Conservation (phyloP, 2,888 invertebrate genomes). For the Hetaerina titia region DNA sequence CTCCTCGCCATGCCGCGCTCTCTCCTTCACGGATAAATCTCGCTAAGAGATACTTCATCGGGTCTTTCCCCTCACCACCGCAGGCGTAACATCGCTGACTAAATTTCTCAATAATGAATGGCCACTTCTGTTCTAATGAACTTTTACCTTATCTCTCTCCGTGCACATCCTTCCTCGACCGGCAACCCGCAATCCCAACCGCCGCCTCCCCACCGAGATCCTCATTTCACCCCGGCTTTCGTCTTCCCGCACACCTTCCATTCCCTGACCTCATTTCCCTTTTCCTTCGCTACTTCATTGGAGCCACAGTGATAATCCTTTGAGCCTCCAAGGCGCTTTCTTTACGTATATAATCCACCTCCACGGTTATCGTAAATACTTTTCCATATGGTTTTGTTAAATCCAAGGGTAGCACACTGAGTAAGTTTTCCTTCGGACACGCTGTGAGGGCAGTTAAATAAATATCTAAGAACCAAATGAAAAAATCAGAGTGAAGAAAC, state of each 20-base stretch:
- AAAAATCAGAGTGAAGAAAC: not conserved
- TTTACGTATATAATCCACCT: not conserved
- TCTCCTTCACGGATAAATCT: not conserved
- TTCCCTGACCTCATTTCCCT: not conserved
- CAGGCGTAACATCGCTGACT: not conserved
- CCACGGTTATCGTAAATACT: not conserved
- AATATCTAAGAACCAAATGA: not conserved
- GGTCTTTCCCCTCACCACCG: not conserved
- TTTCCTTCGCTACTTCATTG: not conserved
- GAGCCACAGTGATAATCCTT: not conserved
- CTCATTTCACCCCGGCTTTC: not conserved
- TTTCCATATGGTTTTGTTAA: not conserved
- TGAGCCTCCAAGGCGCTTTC: not conserved
- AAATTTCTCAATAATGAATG: conserved; percentile 32
- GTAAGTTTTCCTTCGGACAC: not conserved
- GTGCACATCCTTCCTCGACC: not conserved
- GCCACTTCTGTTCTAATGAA: not conserved
- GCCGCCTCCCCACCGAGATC: not conserved
- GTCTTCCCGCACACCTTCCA: too few species aligned
- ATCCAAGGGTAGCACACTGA: not conserved
- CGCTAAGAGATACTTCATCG: not conserved
- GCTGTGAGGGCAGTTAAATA: not conserved
- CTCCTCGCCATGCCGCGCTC: not conserved
- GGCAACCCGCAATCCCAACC: too few species aligned
- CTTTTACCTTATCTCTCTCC: conserved; percentile 8